Evolutionary conservation across 2,888 invertebrate species (phyloP).

Genomic region (Hermaeophaga mercurialis): DNA sequence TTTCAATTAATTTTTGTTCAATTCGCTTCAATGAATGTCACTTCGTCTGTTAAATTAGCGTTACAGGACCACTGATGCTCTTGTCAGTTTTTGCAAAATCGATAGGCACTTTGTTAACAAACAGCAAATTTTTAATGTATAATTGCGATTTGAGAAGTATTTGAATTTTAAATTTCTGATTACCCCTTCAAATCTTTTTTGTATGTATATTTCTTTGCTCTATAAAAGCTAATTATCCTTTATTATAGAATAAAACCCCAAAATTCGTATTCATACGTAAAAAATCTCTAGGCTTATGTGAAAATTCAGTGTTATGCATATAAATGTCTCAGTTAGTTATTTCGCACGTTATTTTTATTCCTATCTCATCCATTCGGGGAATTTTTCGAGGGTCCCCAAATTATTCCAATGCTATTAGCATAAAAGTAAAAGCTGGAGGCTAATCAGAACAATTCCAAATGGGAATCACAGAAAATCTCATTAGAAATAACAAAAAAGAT

Average conservation of each 20-base stretch:
- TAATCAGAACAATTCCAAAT: constrained; percentile 13
- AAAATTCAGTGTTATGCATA: constrained; percentile 26
- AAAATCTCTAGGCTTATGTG: constrained; percentile 1
- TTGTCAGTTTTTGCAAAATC: too few species aligned
- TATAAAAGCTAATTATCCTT: too few species aligned
- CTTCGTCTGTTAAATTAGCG: constrained; percentile 18
- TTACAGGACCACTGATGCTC: too few species aligned
- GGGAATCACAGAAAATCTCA: constrained; percentile 11
- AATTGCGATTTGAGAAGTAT: too few species aligned
- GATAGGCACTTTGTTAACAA: too few species aligned
- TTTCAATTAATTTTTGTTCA: constrained; percentile 39
- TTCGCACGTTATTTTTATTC: constrained; percentile 30
- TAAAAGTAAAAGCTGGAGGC: constrained; percentile 25
- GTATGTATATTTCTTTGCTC: too few species aligned
- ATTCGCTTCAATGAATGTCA: constrained; percentile 33
- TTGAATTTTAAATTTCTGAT: too few species aligned
- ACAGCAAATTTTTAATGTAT: too few species aligned
- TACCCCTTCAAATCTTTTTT: too few species aligned
- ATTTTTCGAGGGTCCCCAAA: constrained; percentile 22
- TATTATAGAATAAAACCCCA: not conserved
- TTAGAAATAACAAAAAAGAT: not conserved
- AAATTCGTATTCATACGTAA: not conserved
- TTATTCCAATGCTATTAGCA: constrained; percentile 26
- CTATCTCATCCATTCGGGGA: constrained; percentile 24
- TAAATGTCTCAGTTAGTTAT: constrained; percentile 23